phyloP scores from a whole-genome alignment of 1,140 invertebrate genomes.

The Cepaea nemoralis region DNA sequence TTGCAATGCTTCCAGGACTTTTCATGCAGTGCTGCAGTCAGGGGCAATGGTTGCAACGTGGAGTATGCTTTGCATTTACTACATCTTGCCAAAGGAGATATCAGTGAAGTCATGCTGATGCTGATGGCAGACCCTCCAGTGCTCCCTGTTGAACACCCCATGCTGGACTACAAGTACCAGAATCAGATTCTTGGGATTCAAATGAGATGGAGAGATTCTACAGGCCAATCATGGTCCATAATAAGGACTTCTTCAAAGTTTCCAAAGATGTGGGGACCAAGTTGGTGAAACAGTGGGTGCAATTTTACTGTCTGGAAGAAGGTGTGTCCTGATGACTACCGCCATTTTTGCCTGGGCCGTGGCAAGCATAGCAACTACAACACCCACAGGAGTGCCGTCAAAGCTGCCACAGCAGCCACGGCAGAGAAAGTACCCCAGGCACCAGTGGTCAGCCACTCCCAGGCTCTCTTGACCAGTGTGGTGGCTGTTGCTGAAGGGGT shows the following conservation, averaged over 20 bases:
- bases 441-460: background rate
- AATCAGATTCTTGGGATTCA: slow-evolving; percentile 85
- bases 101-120: slow-evolving; percentile 87
- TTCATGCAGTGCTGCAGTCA: slow-evolving; percentile 90
- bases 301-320: slow-evolving; percentile 98
- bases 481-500: slow-evolving; percentile 14
- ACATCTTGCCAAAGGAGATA: slow-evolving; percentile 87
- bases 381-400: slow-evolving; percentile 30
- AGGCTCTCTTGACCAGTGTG: background rate
- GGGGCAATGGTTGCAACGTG: slow-evolving; percentile 91
- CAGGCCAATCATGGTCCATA: slow-evolving; percentile 86
- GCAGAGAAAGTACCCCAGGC: slow-evolving; percentile 13
- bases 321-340: slow-evolving; percentile 85
- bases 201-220: slow-evolving; percentile 91
- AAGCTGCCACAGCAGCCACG: slow-evolving; percentile 42
- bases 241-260: slow-evolving; percentile 94
- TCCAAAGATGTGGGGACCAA: slow-evolving; percentile 89
- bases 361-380: slow-evolving; percentile 59
- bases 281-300: slow-evolving; percentile 91
- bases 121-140: slow-evolving; percentile 83
- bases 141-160: slow-evolving; percentile 82
- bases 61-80: slow-evolving; percentile 94
- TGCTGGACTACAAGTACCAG: slow-evolving; percentile 82
- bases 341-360: slow-evolving; percentile 76
- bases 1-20: slow-evolving; percentile 78